Conservation (phyloP, 2,113 vertebrate species). For the Globicephala melas region DNA sequence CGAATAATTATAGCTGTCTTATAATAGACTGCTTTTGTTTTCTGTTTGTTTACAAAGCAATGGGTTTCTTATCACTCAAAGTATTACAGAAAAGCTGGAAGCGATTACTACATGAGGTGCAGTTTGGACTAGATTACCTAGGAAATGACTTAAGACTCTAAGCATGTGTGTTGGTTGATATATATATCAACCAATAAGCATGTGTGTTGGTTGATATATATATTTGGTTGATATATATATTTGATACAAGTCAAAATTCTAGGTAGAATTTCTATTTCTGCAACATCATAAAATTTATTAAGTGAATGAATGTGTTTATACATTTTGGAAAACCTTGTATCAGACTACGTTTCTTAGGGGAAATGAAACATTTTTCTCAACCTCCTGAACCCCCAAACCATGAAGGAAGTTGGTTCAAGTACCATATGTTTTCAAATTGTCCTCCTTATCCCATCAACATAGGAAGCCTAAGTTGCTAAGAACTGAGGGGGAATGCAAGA, state of each 20-base stretch:
- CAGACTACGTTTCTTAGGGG: not conserved
- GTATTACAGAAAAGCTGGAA: not conserved
- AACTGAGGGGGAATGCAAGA: not conserved
- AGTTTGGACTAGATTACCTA: not conserved
- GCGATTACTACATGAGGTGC: fast-evolving
- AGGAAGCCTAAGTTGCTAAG: not conserved
- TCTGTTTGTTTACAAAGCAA: not conserved
- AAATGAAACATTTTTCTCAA: not conserved
- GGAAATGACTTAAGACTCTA: not conserved
- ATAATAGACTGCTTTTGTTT: not conserved
- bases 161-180: no score
- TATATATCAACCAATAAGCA: no score
- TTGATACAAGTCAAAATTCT: not conserved
- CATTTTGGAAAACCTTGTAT: not conserved
- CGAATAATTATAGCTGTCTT: not conserved
- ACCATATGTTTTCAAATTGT: fast-evolving
- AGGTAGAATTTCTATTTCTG: not conserved
- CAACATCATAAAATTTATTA: not conserved
- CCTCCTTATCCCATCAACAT: not conserved
- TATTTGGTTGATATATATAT: no score
- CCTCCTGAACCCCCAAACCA: not conserved
- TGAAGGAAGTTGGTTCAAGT: not conserved
- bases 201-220: no score
- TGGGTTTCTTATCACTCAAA: not conserved
- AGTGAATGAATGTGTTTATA: not conserved